phyloP scores from a whole-genome alignment of 2,797 vertebrate species.

The Masticophis lateralis region DNA sequence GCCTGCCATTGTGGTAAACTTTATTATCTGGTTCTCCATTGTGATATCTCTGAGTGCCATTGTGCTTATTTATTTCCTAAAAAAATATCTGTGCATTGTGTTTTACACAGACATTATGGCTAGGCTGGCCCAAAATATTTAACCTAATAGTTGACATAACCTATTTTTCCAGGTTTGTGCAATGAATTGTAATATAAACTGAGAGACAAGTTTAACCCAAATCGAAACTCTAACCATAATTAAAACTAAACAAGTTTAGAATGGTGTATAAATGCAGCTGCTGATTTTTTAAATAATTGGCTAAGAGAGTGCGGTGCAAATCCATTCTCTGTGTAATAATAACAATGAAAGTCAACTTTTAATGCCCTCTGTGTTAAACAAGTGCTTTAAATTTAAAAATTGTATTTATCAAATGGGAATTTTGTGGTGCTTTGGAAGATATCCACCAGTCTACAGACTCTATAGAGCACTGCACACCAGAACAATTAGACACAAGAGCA shows the following conservation, averaged over 20 bases:
- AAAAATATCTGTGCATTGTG: background rate
- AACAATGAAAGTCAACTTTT: background rate
- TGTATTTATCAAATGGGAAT: background rate
- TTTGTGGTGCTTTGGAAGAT: background rate
- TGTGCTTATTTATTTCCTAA: background rate
- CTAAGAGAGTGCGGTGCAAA: background rate
- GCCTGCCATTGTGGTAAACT: background rate
- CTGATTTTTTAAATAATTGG: background rate
- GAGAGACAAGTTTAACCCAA: background rate
- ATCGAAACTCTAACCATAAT: background rate
- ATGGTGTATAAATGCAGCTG: background rate
- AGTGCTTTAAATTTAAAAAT: background rate
- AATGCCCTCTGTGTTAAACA: background rate
- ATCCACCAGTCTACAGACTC: background rate
- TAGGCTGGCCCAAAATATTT: background rate
- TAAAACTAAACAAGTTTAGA: background rate
- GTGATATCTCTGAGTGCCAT: background rate
- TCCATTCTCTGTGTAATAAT: background rate
- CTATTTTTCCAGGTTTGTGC: background rate
- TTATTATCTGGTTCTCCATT: background rate
- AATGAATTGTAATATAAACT: background rate
- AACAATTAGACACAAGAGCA: no score
- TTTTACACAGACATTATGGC: background rate
- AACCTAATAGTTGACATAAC: background rate
- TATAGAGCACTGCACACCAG: no score